Base-by-base conservation (phyloP, 2,113 vertebrate species). In the Pterocles orientalis region DNA sequence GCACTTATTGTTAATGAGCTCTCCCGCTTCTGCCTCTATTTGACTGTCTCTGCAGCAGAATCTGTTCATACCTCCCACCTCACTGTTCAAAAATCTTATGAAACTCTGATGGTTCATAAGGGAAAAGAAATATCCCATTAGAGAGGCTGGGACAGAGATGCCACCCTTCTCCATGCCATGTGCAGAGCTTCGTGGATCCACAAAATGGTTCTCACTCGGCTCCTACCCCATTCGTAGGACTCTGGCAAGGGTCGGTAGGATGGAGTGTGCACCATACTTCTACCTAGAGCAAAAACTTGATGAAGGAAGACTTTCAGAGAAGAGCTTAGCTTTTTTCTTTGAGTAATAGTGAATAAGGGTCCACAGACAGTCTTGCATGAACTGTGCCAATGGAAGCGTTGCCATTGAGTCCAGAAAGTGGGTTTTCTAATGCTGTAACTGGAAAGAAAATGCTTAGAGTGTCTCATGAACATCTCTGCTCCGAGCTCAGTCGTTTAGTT, bases 231-330 rank as follows among this genome's bases (percentile, higher is more conserved):
- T 34, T 79, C 33, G 7, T 54, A 26, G 60, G 41, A 51, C 50
- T 57, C 86, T 28, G 68, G 66, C 62, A 36, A 69, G 21, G 26
- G 51, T 16, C 31, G 3, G 10, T 6, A 36, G 72, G 45, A 56
- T 0, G 0, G 21, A n/a, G n/a, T 1, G 1, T 0, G 0, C 7
- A n/a, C 26, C 34, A 14, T 8, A 39, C 48, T 34, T 72, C 39
- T 68, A 23, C 16, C 23, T 0, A 85, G 29, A 47, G 8, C 20
- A 41, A 82, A 81, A 86, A 12, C 12, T 36, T 36, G 19, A 19
- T 31, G 75, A 81, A 77, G 6, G 3, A 45, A 82, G 86, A 50
- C 45, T 71, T 92, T 43, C 2, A 60, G 57, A 53, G 34, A 29
- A 39, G 3, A 71, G 4, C 39, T 21, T 45, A 53, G 26, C 48